Conservation (phyloP, 2,113 vertebrate genomes). For the Dicrurus megarhynchus region DNA sequence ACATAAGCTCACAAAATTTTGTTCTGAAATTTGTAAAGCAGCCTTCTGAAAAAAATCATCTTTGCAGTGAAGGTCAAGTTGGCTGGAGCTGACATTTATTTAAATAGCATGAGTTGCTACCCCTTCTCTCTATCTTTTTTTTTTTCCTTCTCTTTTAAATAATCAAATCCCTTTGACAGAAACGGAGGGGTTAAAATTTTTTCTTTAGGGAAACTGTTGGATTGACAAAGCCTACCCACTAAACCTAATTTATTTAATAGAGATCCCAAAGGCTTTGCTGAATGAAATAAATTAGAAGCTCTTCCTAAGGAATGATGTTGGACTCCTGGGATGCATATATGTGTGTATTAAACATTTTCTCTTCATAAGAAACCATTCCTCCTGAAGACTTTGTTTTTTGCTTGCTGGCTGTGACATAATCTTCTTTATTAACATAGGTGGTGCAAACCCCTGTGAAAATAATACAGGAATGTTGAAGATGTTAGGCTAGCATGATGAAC, state of each 20-base stretch:
- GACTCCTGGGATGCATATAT: background rate
- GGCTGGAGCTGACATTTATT: slow-evolving; percentile 7
- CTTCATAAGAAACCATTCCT: background rate
- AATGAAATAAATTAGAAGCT: slow-evolving; percentile 14
- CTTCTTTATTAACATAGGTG: background rate
- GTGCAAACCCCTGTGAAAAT: background rate
- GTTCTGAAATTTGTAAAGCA: background rate
- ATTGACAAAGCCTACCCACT: slow-evolving; percentile 13
- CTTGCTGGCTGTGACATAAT: background rate
- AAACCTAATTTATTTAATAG: slow-evolving; percentile 42
- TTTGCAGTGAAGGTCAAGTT: background rate
- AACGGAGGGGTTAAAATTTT: background rate
- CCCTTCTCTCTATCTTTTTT: background rate
- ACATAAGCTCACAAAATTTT: background rate
- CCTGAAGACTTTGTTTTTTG: background rate
- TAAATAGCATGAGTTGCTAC: background rate
- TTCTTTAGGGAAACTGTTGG: background rate
- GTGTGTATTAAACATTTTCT: background rate
- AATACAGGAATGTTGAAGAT: background rate
- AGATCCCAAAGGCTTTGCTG: slow-evolving; percentile 24
- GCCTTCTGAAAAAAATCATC: background rate
- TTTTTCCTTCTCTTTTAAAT: background rate
- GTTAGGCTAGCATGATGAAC: background rate
- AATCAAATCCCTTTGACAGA: slow-evolving; percentile 25
- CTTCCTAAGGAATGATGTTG: background rate